These are phyloP conservation scores for Lithophane socia DNA, from an alignment of 2,888 invertebrate genomes.

Conservation along the genomic window DNA sequence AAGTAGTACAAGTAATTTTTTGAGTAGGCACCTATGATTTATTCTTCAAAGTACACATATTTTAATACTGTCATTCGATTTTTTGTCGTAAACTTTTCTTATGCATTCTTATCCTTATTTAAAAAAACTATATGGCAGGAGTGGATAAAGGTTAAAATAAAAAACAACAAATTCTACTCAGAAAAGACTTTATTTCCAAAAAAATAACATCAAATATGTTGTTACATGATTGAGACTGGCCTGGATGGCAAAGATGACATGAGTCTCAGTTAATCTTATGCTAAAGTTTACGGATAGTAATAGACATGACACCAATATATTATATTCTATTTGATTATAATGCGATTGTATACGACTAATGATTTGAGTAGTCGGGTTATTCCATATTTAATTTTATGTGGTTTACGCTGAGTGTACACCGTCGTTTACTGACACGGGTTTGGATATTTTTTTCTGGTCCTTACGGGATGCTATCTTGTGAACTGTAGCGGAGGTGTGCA, in stretches of 20 bases:
- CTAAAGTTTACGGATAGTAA: slow-evolving; percentile 29
- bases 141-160: not conserved
- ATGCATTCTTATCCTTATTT: not conserved
- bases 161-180: slow-evolving; percentile 31
- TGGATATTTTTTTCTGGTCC: not conserved
- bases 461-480: not conserved
- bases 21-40: not conserved
- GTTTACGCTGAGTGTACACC: not conserved
- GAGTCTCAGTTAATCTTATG: slow-evolving; percentile 29
- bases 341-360: slow-evolving; percentile 14
- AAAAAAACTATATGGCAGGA: too few species aligned
- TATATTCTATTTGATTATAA: slow-evolving; percentile 31
- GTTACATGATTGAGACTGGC: slow-evolving; percentile 53
- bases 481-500: slow-evolving; percentile 2
- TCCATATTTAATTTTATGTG: slow-evolving; percentile 13
- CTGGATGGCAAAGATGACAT: slow-evolving; percentile 31
- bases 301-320: slow-evolving; percentile 39
- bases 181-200: slow-evolving; percentile 54
- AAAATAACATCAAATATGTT: slow-evolving; percentile 48
- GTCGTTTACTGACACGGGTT: not conserved
- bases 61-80: too few species aligned
- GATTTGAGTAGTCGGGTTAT: slow-evolving; percentile 4
- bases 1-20: not conserved
- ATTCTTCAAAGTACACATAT: not conserved
- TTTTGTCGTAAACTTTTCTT: not conserved